These are phyloP conservation scores for Rana temporaria DNA, from an alignment of 2,113 vertebrate genomes.

Conservation along the genomic window DNA sequence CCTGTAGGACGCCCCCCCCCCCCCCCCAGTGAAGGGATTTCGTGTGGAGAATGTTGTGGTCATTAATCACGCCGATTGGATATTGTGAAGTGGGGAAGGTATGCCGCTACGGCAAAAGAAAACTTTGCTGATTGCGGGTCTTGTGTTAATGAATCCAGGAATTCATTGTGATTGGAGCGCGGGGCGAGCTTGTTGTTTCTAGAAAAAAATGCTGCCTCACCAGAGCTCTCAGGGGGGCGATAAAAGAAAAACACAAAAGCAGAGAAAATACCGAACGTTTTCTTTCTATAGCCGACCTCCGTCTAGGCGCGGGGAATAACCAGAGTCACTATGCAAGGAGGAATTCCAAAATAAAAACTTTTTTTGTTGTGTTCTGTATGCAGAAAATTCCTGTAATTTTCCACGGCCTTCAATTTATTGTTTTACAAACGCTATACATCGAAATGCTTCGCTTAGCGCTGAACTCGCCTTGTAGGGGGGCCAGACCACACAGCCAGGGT, in stretches of 20 bases:
- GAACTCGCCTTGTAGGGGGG: no score
- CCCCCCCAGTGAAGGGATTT: neutral
- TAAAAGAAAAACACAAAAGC: neutral
- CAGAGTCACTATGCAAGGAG: no score
- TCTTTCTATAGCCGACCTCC: conserved; percentile 3
- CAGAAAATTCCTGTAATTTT: no score
- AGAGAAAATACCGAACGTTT: neutral
- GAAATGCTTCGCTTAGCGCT: no score
- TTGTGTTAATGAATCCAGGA: neutral
- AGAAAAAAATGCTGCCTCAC: neutral
- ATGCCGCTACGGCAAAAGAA: conserved; percentile 15
- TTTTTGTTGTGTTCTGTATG: neutral
- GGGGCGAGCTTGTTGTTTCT: conserved; percentile 12
- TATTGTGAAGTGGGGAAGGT: conserved; percentile 12
- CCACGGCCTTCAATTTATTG: no score
- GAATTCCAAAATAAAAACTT: no score
- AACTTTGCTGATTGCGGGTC: neutral
- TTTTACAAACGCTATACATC: no score
- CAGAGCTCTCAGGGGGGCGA: conserved; percentile 4
- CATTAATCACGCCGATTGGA: conserved; percentile 16
- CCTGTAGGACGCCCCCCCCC: conserved; percentile 2
- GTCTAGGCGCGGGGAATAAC: neutral
- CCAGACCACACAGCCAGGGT: no score
- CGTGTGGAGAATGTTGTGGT: conserved; percentile 5
- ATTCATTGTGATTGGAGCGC: conserved; percentile 8